Evolutionary conservation across 1,140 invertebrate species (phyloP).

Genomic region (Parapsyche elsis): DNA sequence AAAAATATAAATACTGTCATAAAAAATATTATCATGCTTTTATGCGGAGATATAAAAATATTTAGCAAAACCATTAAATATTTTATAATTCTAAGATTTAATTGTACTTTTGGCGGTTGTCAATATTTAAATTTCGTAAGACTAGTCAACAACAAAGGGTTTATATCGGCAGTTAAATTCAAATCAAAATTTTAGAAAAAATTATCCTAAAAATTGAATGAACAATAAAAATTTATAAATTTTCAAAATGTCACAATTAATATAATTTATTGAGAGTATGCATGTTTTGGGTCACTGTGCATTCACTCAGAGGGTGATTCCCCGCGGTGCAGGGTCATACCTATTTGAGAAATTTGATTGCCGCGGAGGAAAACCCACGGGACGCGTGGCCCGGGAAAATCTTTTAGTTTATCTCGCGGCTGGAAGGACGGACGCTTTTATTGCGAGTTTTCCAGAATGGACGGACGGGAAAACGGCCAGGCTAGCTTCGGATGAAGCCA

Average conservation of each 20-base stretch:
- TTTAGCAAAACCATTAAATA: too few species aligned
- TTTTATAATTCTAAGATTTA: too few species aligned
- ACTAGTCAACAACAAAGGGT: too few species aligned
- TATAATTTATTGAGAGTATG: background rate
- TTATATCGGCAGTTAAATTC: too few species aligned
- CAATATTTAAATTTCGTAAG: too few species aligned
- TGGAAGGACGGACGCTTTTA: slow-evolving; percentile 37
- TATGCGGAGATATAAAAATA: too few species aligned
- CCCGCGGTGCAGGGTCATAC: slow-evolving; percentile 43
- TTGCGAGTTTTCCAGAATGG: slow-evolving; percentile 33
- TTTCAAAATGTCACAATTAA: too few species aligned
- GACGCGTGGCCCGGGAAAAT: slow-evolving; percentile 39
- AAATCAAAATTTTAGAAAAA: too few species aligned
- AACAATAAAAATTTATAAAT: too few species aligned
- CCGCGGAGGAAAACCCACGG: slow-evolving; percentile 36
- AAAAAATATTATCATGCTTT: background rate
- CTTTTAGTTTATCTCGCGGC: slow-evolving; percentile 47
- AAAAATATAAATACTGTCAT: too few species aligned
- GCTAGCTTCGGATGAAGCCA: slow-evolving; percentile 23
- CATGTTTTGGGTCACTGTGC: slow-evolving; percentile 9
- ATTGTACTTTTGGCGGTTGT: too few species aligned
- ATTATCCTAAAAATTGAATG: too few species aligned
- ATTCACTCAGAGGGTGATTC: slow-evolving; percentile 1
- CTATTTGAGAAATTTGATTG: slow-evolving; percentile 52
- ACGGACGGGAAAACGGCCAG: slow-evolving; percentile 28